phyloP scores from a whole-genome alignment of 2,113 vertebrate species.

The Crypturellus undulatus region DNA sequence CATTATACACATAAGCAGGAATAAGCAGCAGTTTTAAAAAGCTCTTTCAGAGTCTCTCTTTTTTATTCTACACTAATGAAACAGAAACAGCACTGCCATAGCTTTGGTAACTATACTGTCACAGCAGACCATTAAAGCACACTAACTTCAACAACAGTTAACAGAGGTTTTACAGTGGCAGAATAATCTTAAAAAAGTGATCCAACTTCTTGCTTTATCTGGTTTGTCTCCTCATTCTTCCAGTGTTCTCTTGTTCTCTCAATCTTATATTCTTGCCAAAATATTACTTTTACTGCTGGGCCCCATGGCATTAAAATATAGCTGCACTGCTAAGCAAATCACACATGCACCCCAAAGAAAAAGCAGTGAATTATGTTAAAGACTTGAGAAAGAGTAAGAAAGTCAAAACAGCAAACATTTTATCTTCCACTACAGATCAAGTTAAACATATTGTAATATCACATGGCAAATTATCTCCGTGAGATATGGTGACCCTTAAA shows the following conservation, averaged over 20 bases:
- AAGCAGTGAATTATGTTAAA: background rate
- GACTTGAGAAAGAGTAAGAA: background rate
- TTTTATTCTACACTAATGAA: background rate
- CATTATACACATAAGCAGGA: background rate
- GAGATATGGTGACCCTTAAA: background rate
- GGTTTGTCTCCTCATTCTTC: background rate
- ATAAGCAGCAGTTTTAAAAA: background rate
- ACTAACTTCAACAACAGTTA: background rate
- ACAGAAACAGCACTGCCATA: background rate
- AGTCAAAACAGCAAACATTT: background rate
- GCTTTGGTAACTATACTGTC: background rate
- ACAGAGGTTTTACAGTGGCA: background rate
- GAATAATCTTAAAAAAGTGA: background rate
- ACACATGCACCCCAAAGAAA: background rate
- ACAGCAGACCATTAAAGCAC: background rate
- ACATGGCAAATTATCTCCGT: background rate
- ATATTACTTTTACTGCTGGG: background rate
- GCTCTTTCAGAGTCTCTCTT: background rate
- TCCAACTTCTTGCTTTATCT: background rate
- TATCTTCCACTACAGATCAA: background rate
- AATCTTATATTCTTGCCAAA: background rate
- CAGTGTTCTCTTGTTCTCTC: background rate
- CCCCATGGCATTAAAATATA: background rate
- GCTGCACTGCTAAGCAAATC: background rate
- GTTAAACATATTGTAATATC: background rate